phyloP scores from a whole-genome alignment of 2,888 invertebrate species.

The Phaonia tiefii region DNA sequence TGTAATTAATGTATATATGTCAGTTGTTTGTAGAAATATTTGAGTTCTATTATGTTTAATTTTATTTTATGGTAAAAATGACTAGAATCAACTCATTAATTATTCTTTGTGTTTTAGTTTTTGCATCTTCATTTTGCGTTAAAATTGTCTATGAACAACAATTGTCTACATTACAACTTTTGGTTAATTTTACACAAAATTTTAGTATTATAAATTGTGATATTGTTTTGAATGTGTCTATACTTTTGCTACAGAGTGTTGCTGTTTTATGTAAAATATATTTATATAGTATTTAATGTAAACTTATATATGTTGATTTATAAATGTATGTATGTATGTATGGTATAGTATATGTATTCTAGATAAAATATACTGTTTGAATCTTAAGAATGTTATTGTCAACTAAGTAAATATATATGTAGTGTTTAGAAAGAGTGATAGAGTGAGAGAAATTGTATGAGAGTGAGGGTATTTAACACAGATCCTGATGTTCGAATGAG shows the following conservation, averaged over 20 bases:
- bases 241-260: slow-evolving; percentile 12
- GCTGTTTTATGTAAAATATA: neutral
- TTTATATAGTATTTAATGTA: slow-evolving; percentile 55
- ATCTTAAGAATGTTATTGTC: slow-evolving; percentile 65
- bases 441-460: too few relatives aligned
- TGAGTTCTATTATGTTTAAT: slow-evolving; percentile 4
- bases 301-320: slow-evolving; percentile 45
- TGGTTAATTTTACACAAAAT: neutral
- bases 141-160: neutral
- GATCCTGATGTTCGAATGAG: too few relatives aligned
- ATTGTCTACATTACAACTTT: slow-evolving; percentile 18
- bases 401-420: slow-evolving; percentile 62
- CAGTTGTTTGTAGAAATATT: neutral
- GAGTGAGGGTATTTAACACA: too few relatives aligned
- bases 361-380: slow-evolving; percentile 44
- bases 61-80: slow-evolving; percentile 43
- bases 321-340: slow-evolving; percentile 40
- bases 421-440: neutral
- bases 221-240: slow-evolving; percentile 16
- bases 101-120: slow-evolving; percentile 13
- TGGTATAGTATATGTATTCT: slow-evolving; percentile 17
- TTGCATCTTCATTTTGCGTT: neutral
- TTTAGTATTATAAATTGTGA: neutral
- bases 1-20: slow-evolving; percentile 2
- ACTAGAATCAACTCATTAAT: slow-evolving; percentile 66